Evolutionary conservation across 2,113 vertebrate genomes (phyloP).

Genomic region (Calidris pugnax): DNA sequence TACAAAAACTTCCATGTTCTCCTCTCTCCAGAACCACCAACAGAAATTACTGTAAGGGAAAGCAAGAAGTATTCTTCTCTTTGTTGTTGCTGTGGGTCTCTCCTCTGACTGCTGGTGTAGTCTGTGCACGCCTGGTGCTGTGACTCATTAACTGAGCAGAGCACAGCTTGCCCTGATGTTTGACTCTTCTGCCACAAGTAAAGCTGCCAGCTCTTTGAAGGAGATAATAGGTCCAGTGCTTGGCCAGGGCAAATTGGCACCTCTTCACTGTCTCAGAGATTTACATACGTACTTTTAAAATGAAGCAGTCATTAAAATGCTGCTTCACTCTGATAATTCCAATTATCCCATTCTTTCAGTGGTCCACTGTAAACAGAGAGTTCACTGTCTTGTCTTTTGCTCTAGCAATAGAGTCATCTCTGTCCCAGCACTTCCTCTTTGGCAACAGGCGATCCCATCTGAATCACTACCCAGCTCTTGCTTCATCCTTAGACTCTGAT

Average conservation of each 20-base stretch:
- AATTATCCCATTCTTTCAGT: constrained; percentile 65
- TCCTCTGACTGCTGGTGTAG: background rate
- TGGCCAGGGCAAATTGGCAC: background rate
- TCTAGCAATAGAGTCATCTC: constrained; percentile 23
- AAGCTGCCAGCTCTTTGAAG: constrained; percentile 19
- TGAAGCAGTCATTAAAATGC: constrained; percentile 18
- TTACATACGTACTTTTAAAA: constrained; percentile 2
- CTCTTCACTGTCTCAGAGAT: background rate
- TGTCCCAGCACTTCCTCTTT: constrained; percentile 60
- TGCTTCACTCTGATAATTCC: constrained; percentile 48
- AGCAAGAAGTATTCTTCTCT: background rate
- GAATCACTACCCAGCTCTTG: constrained; percentile 48
- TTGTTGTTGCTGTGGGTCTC: background rate
- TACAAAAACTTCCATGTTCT: fast-evolving
- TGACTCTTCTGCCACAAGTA: background rate
- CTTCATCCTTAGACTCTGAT: constrained; percentile 43
- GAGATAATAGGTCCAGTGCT: constrained; percentile 18
- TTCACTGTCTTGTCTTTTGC: constrained; percentile 66
- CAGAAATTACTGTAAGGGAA: background rate
- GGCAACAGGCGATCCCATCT: constrained; percentile 6
- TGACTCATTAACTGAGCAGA: background rate
- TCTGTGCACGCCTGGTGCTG: background rate
- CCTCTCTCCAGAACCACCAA: background rate
- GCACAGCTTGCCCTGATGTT: background rate
- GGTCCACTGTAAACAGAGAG: constrained; percentile 64